Conservation (phyloP, 1,140 invertebrate species). For the Zaprionus taronus region DNA sequence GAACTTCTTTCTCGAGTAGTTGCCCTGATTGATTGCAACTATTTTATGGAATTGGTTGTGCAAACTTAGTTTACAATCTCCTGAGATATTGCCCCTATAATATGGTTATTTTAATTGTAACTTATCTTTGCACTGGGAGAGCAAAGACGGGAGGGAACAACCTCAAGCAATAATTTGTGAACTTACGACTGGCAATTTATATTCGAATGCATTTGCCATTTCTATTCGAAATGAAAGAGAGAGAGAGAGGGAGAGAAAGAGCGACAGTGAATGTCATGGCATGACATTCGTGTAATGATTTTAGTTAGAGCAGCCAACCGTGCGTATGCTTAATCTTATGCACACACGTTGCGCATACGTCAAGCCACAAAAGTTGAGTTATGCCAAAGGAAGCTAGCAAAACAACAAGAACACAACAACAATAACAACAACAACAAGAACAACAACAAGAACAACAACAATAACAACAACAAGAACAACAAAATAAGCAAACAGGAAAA, state of each 20-base stretch:
- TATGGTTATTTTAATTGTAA: constrained; percentile 39
- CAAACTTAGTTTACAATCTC: constrained; percentile 19
- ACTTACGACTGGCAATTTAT: constrained; percentile 39
- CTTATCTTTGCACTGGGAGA: constrained; percentile 19
- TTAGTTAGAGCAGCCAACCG: constrained; percentile 47
- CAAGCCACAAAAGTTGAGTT: constrained; percentile 73
- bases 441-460: constrained; percentile 9
- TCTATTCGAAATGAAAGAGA: constrained; percentile 10
- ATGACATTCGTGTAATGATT: constrained; percentile 46
- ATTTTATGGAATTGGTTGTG: constrained; percentile 33
- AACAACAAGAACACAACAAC: neutral
- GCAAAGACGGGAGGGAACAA: neutral
- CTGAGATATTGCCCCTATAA: constrained; percentile 10
- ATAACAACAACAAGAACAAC: constrained; percentile 32
- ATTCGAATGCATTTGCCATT: constrained; percentile 28
- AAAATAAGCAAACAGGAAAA: constrained; percentile 38
- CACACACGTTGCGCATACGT: constrained; percentile 59
- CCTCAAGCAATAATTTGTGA: constrained; percentile 25
- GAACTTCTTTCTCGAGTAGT: neutral
- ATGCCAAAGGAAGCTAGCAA: constrained; percentile 38
- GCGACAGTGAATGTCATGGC: constrained; percentile 27
- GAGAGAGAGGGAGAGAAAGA: neutral
- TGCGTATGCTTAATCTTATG: constrained; percentile 71
- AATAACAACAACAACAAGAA: constrained; percentile 31
- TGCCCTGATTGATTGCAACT: constrained; percentile 31